Evolutionary conservation across 2,797 vertebrate species (phyloP), one percentile per base, ranked within the genome.

Genomic region (Halcyon leucocephala): DNA sequence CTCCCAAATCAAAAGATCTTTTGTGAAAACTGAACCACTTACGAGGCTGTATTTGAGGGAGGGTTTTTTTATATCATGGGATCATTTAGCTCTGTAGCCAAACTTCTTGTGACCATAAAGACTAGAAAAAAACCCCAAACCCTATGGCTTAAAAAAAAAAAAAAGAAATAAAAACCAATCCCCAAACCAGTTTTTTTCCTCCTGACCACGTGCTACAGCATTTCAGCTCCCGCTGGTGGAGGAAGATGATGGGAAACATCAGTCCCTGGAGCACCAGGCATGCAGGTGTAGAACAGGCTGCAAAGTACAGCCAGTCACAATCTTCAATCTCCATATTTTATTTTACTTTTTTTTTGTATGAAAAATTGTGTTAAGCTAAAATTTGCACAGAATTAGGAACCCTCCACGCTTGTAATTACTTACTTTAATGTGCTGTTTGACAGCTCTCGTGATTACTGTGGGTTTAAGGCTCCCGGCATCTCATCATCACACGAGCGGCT

Each of bases 371-470:
- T 89, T 86, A 64, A 80, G 78, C 73, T 51, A 28, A 69, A 89
- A 89, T 83, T 83, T 93, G 77, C 15, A 2, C 69, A 83, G 84
- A 80, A 91, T 44, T 72, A 60, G 88, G 85, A 93, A 55, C 49
- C 55, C 55, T 89, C 60, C 44, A 64, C 55, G 16, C 82, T 91
- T 79, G 90, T 93, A 93, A 92, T 93, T 67, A 67, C 64, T 89
- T 66, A 33, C 44, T 89, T 64, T 89, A 89, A 81, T 81, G 65
- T 54, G 51, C 76, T 72, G 64, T 64, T 89, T 87, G 89, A 92
- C 95, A 86, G 85, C 35, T 86, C 55, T 82, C 10, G 3, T 79
- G 77, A 91, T 85, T 79, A 65, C 37, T 41, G 57, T 37, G 29
- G 72, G 51, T 87, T 81, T 82, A 78, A 88, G 83, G 79, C 74